Base-by-base conservation (phyloP, 1,140 invertebrate species). In the Bacillus rossius region DNA sequence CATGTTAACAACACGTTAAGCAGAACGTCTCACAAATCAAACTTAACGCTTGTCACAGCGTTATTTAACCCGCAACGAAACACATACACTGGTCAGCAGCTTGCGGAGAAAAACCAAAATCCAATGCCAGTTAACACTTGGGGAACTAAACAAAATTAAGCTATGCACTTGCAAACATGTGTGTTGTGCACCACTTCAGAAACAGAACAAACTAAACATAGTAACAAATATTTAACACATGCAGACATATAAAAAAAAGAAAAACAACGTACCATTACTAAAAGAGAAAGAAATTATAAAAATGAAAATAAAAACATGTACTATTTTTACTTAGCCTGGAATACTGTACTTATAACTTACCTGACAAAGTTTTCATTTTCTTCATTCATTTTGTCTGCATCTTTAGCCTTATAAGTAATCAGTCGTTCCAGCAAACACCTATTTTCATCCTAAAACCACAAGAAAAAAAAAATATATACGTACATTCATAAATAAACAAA, bases 381-480 rank as follows among this genome's bases (percentile, higher is more conserved):
- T 77, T 92, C 88, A 70, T 96, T 96, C 82, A 96, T 83, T 75
- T 88, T 88, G 68, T 97, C 94, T 10, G 94, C 95, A 81, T 96
- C 93, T 77, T 90, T 89, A 14, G 90, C 84, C 80, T 97, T 97
- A 65, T 92, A 89, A 59, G 87, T 87, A 72, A 97, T 94, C 65
- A 94, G 83, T 56, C 92, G 79, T 48, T 93, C 88, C 34, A 98
- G 80, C 38, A 98, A 75, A 61, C 92, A 85, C 29, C 84, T 79
- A 79, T 97, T 95, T 78, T 97, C 94, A 70, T 93, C 88, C 86
- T 96, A 76, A 43, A 85, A 81, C 20, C 25, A 23, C 13, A 57
- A 22, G 43, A 49, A 20, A 59, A 48, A 54, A 25, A 5, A 50
- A 48, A 19, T 34, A 22, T 8, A 50, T 8, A 22, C 20, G 25